phyloP scores from a whole-genome alignment of 53 echinoderm and acorn worm genomes.

The Hippasteria phrygiana region DNA sequence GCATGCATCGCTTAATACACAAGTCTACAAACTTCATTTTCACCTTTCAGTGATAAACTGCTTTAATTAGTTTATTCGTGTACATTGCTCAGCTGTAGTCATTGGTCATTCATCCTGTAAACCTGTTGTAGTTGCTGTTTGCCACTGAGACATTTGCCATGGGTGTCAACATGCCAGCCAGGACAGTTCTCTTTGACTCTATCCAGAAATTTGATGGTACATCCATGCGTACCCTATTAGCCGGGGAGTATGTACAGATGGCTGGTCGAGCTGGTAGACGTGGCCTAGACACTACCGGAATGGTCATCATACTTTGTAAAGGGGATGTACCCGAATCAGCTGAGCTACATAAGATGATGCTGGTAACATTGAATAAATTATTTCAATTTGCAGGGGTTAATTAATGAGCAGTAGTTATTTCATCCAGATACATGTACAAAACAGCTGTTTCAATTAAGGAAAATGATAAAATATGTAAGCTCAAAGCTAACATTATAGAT shows the following conservation, averaged over 20 bases:
- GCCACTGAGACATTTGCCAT: constrained; percentile 99
- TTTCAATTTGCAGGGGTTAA: too few species aligned
- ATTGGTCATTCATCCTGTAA: not conserved
- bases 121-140: constrained; percentile 79
- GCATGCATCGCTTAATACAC: too few species aligned
- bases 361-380: too few species aligned
- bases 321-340: constrained; percentile 96
- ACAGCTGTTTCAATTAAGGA: too few species aligned
- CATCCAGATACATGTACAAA: too few species aligned
- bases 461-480: too few species aligned
- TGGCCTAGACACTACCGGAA: constrained; percentile 94
- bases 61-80: too few species aligned
- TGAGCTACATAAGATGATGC: constrained; percentile 95
- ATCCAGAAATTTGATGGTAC: constrained; percentile 94
- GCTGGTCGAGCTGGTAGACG: constrained; percentile 97
- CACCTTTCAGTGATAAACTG: too few species aligned
- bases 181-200: constrained; percentile 96
- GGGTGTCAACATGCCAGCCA: constrained; percentile 99
- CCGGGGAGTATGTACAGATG: constrained; percentile 99
- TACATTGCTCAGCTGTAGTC: too few species aligned
- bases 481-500: too few species aligned
- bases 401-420: too few species aligned
- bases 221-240: constrained; percentile 74
- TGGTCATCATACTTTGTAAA: constrained; percentile 95
- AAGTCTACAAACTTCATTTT: too few species aligned